Percentiles rank a stretch among this genome's conserved stretches.
These are phyloP conservation scores for Aurelia aurita DNA, from an alignment of 30 jellyfish, hydroid and myxozoan species.

Conservation along the genomic window DNA sequence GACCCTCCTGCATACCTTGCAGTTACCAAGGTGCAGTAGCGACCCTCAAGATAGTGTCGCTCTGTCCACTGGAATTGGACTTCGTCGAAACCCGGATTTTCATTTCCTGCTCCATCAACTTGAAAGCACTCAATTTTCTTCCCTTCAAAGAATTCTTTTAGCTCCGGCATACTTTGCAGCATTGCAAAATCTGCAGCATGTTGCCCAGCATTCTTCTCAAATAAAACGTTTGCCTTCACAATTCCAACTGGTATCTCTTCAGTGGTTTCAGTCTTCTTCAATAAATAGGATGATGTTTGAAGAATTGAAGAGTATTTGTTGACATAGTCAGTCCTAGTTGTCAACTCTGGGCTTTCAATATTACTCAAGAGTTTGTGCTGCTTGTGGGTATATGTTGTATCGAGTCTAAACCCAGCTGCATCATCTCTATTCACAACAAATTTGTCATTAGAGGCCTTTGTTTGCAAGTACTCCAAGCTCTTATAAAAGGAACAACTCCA, in stretches of 20 bases:
- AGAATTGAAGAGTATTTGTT: background rate
- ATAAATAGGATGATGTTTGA: conserved; percentile 8
- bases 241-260: background rate
- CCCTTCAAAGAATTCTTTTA: background rate
- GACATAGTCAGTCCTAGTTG: conserved; percentile 22
- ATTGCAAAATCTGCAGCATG: conserved; percentile 3
- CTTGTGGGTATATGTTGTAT: conserved; percentile 19
- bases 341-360: conserved; percentile 15
- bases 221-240: background rate
- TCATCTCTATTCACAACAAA: conserved; percentile 32
- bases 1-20: conserved; percentile 6
- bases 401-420: conserved; percentile 29
- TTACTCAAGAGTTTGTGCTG: background rate
- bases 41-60: conserved; percentile 5
- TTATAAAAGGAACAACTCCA: conserved; percentile 29
- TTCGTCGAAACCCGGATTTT: background rate
- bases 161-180: background rate
- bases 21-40: conserved; percentile 6
- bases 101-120: background rate
- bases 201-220: background rate
- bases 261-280: background rate
- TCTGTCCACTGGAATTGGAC: conserved; percentile 4
- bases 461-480: conserved; percentile 12
- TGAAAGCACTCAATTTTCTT: background rate
- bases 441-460: conserved; percentile 17